phyloP scores from a whole-genome alignment of 2,113 vertebrate species.

The Redunca redunca region DNA sequence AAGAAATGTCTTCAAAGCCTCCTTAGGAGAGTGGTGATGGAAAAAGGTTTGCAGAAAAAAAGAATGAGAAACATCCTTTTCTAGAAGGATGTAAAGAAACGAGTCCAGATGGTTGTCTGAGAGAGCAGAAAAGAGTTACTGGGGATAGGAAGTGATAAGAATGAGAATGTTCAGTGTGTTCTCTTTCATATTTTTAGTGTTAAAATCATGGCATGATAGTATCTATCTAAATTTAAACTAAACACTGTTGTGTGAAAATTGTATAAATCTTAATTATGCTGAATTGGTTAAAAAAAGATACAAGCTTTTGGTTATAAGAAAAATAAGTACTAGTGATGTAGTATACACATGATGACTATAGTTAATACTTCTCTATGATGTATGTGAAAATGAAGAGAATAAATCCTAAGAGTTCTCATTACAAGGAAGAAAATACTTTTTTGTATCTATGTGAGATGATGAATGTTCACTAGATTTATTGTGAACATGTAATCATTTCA shows the following conservation, averaged over 20 bases:
- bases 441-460: not conserved
- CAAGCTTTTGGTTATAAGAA: not conserved
- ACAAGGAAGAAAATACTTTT: not conserved
- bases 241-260: not conserved
- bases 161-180: not conserved
- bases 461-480: not conserved
- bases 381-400: not conserved
- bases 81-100: not conserved
- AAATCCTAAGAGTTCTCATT: not conserved
- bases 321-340: not conserved
- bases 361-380: not conserved
- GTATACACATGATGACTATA: not conserved
- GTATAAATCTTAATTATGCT: not conserved
- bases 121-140: not conserved
- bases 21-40: not conserved
- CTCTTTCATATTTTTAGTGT: not conserved
- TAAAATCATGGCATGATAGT: not conserved
- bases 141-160: not conserved
- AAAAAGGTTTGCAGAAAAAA: not conserved
- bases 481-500: not conserved
- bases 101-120: not conserved
- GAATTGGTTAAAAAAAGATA: not conserved
- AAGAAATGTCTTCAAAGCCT: not conserved
- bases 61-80: not conserved
- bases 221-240: slow-evolving; percentile 16